Conservation (phyloP, 2,888 invertebrate genomes). For the Microctonus hyperodae region DNA sequence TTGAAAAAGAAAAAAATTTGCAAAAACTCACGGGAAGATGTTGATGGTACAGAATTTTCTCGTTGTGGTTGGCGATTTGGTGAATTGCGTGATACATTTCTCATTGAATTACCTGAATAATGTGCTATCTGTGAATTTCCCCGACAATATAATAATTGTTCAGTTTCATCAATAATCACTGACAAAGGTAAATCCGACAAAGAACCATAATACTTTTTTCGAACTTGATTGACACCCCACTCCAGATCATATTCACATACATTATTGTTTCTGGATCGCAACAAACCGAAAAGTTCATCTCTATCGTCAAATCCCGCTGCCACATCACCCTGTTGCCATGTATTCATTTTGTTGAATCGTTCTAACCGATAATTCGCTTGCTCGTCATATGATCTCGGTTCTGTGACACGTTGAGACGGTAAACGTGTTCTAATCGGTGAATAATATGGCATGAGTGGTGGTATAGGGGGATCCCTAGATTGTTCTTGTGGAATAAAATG, state of each 20-base stretch:
- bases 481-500: neutral
- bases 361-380: no score
- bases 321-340: no score
- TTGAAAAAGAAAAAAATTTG: neutral
- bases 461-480: neutral
- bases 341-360: no score
- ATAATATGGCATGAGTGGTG: neutral
- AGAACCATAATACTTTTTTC: slow-evolving; percentile 43
- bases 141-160: slow-evolving; percentile 32
- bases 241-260: slow-evolving; percentile 47
- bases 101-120: neutral
- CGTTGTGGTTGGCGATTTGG: neutral
- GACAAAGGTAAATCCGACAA: slow-evolving; percentile 39
- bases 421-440: neutral
- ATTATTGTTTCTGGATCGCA: slow-evolving; percentile 40
- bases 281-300: slow-evolving; percentile 33
- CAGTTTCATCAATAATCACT: slow-evolving; percentile 43
- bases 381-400: neutral
- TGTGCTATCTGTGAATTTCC: slow-evolving; percentile 29
- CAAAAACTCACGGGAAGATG: slow-evolving; percentile 27
- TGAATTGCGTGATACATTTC: neutral
- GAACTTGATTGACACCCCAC: slow-evolving; percentile 42
- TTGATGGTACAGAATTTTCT: slow-evolving; percentile 19
- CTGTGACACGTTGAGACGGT: neutral
- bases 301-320: no score